phyloP scores from a whole-genome alignment of 2,113 vertebrate species.

The Zosterops pallidus region DNA sequence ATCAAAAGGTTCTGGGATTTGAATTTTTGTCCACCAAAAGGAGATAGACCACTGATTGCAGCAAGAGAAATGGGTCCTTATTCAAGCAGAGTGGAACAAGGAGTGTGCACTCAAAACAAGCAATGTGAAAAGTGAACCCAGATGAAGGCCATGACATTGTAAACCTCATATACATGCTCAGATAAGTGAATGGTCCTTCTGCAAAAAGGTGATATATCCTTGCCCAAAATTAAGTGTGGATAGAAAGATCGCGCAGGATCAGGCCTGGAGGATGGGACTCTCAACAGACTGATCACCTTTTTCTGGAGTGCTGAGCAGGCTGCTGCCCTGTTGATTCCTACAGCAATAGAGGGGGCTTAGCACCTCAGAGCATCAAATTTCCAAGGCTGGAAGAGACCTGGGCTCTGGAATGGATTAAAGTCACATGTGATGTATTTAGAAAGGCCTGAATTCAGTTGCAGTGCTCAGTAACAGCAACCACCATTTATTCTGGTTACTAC shows the following conservation, averaged over 20 bases:
- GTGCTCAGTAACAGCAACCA: conserved; percentile 39
- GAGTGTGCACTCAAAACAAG: conserved; percentile 19
- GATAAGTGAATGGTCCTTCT: neutral
- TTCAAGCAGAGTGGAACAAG: conserved; percentile 7
- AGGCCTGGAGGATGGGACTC: neutral
- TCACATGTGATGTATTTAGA: conserved; percentile 71
- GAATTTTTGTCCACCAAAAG: conserved; percentile 43
- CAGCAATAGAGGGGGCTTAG: conserved; percentile 5
- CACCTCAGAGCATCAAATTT: conserved; percentile 49
- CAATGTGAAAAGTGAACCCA: conserved; percentile 28
- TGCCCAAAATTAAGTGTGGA: neutral
- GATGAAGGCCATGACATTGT: neutral
- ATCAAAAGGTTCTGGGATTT: neutral
- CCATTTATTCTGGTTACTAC: conserved; percentile 76
- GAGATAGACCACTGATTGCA: conserved; percentile 34
- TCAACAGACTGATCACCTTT: neutral
- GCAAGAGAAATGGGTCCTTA: conserved; percentile 8
- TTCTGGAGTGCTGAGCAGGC: neutral
- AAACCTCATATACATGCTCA: rapidly evolving
- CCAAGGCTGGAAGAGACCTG: conserved; percentile 52
- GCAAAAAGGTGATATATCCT: neutral
- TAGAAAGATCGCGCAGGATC: neutral
- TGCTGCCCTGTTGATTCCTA: neutral
- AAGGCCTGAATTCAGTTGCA: conserved; percentile 63
- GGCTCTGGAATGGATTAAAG: conserved; percentile 74